Base-by-base conservation (phyloP, 2,888 invertebrate genomes). In the Agonopterix arenella region DNA sequence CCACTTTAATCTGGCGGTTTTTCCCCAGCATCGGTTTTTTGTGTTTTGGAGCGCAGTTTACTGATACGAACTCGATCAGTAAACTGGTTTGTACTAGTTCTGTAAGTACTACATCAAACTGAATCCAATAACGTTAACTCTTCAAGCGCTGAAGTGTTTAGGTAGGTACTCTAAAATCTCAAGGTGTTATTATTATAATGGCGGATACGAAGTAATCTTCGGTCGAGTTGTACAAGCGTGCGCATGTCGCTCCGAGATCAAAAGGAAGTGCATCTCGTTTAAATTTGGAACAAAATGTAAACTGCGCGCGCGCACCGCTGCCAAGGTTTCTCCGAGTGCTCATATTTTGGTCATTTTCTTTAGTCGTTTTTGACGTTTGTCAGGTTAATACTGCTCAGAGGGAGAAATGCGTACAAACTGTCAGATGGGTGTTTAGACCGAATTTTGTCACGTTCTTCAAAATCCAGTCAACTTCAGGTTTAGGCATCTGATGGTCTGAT, bases 251-350 rank as follows among this genome's bases (percentile, higher is more conserved):
- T 50, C 47, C 37, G 58, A 73, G 66, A 73, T 69, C 69, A 66
- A 68, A 70, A 69, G 68, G 68, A 70, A 72, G 66, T 71, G 70
- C 65, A 67, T 44, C 53, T 61, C 47, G 59, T 59, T 68, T 76
- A 79, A 73, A 73, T 76, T 76, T 72, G 75, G 76, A 71, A 60
- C 64, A 60, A 57, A 64, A 61, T 60, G 65, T 66, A 65, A 68
- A 68, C 68, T 52, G 59, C 47, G 52, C 56, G 36, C 37, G 48
- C 44, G 40, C 46, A 45, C 49, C 52, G 60, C 56, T 64, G 64
- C 73, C 80, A 80, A 80, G 80, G 80, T 74, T 75, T 61, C 61
- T 55, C 57, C 64, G 58, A 65, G 59, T 60, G 62, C 55, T 55
- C 61, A 55, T 60, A 54, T 57, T 59, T 59, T 57, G 50, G 42